Base-by-base conservation (phyloP, 2,797 vertebrate species). In the Somateria mollissima region DNA sequence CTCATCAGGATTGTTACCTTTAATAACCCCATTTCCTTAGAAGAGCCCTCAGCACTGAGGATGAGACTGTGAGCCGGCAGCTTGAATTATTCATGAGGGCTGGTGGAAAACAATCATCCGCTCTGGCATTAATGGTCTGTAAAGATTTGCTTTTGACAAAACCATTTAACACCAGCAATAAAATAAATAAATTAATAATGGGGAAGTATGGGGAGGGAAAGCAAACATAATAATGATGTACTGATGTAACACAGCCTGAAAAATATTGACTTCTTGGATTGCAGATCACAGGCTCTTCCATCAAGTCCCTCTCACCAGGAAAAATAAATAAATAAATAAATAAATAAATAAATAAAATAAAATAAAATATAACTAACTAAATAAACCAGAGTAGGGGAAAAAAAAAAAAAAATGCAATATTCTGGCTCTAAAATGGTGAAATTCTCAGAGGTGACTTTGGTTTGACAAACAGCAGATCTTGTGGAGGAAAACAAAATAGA, bases 71-170 rank as follows among this genome's bases (percentile, higher is more conserved):
- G 56, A 95, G 89, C 36, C 2, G n/a, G 75, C 78, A 93, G 20
- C 28, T 57, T 82, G 85, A 84, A 88, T 97, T 93, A 96, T 97
- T 94, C 95, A 94, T 84, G 54, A 77, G 65, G 34, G 54, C 65
- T 90, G 62, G 61, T 78, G 69, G 87, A 95, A 94, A 94, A 71
- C 84, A 90, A 92, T 94, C 96, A 93, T 84, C 93, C 78, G 17
- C 76, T 95, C 87, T 79, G 80, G 72, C 94, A 94, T 85, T 97
- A 97, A 96, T 91, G 93, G 80, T 61, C 92, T 96, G 89, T 89
- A 96, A 96, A 95, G 70, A 62, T 85, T 84, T 93, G 73, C 84
- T 96, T 97, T 95, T 93, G 94, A 97, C 94, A 96, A 96, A 93
- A 92, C 57, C 81, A 84, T 97, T 96, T 96, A 95, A 94, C 93